Conservation (phyloP, 2,888 invertebrate genomes). For the Tetragonula carbonaria region DNA sequence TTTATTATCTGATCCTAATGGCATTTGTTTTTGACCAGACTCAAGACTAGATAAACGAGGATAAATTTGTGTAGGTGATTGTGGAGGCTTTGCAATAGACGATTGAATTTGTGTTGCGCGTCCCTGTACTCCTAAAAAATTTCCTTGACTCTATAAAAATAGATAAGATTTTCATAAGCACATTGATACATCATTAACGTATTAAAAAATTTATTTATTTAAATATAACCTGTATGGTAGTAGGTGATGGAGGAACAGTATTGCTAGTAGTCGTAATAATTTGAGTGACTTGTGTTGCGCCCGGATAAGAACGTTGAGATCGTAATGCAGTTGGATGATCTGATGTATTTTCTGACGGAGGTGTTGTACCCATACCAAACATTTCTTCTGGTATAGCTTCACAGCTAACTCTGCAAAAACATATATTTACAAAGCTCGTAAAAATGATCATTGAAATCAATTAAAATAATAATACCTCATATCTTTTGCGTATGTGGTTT, state of each 20-base stretch:
- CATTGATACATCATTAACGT: background rate
- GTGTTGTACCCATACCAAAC: conserved; percentile 89
- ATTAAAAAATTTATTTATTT: background rate
- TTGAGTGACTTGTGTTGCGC: conserved; percentile 82
- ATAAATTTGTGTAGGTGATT: conserved; percentile 87
- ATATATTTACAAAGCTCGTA: background rate
- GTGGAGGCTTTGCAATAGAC: conserved; percentile 86
- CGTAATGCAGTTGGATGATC: conserved; percentile 84
- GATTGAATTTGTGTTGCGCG: conserved; percentile 71
- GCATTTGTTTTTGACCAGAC: conserved; percentile 76
- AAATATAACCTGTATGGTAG: conserved; percentile 75
- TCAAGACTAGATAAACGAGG: conserved; percentile 84
- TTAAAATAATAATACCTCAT: conserved; percentile 84
- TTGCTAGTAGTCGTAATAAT: conserved; percentile 80
- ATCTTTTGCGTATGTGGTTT: conserved; percentile 89
- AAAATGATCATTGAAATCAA: background rate
- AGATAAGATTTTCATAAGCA: background rate
- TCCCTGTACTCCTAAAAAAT: conserved; percentile 76
- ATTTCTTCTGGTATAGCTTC: conserved; percentile 97
- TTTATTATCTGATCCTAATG: conserved; percentile 78
- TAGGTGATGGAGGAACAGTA: conserved; percentile 85
- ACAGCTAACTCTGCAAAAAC: conserved; percentile 88
- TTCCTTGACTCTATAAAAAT: conserved; percentile 73
- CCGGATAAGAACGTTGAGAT: conserved; percentile 85
- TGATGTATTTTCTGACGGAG: conserved; percentile 85